A percentile compares a stretch with the other conserved stretches of the same genome.
These are phyloP conservation scores for Pseudococcus longispinus DNA, from an alignment of 2,888 invertebrate species.

Conservation along the genomic window DNA sequence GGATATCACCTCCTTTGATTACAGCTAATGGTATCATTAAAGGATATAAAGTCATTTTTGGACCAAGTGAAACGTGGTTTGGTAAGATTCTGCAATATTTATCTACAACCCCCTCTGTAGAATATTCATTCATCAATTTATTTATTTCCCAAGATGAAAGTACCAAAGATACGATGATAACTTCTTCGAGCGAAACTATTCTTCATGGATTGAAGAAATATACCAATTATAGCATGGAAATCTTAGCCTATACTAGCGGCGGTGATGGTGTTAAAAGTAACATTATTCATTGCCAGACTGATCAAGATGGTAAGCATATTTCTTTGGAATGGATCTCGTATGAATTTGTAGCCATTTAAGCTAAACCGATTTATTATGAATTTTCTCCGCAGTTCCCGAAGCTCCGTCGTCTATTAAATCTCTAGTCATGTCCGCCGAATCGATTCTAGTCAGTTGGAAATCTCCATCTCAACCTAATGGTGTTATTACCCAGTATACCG, in stretches of 20 bases:
- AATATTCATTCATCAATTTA: not conserved
- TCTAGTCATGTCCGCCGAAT: slow-evolving; percentile 87
- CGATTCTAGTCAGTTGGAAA: slow-evolving; percentile 92
- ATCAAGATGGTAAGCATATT: slow-evolving; percentile 81
- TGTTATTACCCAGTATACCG: slow-evolving; percentile 89
- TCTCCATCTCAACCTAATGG: slow-evolving; percentile 93
- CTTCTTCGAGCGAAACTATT: slow-evolving; percentile 90
- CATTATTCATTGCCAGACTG: slow-evolving; percentile 91
- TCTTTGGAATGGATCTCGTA: not conserved
- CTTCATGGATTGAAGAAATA: slow-evolving; percentile 92
- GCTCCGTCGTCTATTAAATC: slow-evolving; percentile 93
- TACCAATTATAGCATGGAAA: slow-evolving; percentile 97
- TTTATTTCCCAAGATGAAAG: slow-evolving; percentile 73
- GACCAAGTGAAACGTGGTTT: slow-evolving; percentile 90
- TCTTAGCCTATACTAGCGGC: slow-evolving; percentile 91
- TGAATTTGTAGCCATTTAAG: not conserved
- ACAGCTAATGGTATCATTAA: slow-evolving; percentile 94
- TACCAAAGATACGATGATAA: slow-evolving; percentile 88
- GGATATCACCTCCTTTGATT: slow-evolving; percentile 91
- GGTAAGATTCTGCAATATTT: slow-evolving; percentile 69
- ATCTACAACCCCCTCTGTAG: not conserved
- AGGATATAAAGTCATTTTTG: slow-evolving; percentile 93
- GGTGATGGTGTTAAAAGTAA: slow-evolving; percentile 91
- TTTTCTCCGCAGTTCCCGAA: slow-evolving; percentile 77
- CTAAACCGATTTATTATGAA: not conserved